Base-by-base conservation (phyloP, 2,113 vertebrate genomes). In the Sapajus apella region DNA sequence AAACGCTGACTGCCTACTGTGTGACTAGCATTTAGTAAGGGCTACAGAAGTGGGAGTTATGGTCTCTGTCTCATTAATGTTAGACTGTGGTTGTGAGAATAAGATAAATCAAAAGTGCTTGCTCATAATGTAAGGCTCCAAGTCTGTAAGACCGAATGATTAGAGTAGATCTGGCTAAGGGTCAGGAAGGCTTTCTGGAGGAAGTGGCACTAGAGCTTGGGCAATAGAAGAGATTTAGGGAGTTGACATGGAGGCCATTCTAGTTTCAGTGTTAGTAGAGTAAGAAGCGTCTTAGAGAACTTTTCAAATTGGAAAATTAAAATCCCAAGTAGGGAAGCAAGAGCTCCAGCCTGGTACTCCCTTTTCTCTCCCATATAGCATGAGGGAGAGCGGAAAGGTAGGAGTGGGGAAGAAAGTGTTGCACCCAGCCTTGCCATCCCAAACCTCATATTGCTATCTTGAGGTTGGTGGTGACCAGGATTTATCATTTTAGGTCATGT, bases 401-500 rank as follows among this genome's bases (percentile, higher is more conserved):
- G 37, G 58, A 45, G 35, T 58, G 18, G 43, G 2, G 25, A 21
- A 55, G 40, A 47, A 87, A 90, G 40, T 50, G 35, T 30, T 50
- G 12, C 20, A 40, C 70, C n/a, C 27, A 37, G 25, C 61, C 45
- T 91, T 82, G 72, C 47, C 27, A 66, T 25, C 55, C 87, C 11
- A 10, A 58, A 64, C 61, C 32, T 64, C 50, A 25, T 16, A 4
- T 61, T 81, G 27, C n/a, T 93, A 84, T 96, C 73, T 43, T 89
- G 68, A 85, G 72, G 50, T 47, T 73, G 10, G 70, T 92, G 52
- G 75, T 95, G 89, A 52, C 95, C 85, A 95, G 10, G 23, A 96
- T 92, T 10, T 96, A 3, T 4, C 96, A 80, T 97, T 96, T 95
- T 83, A 99, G 99, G 99, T 99, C 95, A 99, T 99, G 98, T 99